Conservation (phyloP, 92 coral and sea anemone genomes). For the Hydrozoanthus gracilis region DNA sequence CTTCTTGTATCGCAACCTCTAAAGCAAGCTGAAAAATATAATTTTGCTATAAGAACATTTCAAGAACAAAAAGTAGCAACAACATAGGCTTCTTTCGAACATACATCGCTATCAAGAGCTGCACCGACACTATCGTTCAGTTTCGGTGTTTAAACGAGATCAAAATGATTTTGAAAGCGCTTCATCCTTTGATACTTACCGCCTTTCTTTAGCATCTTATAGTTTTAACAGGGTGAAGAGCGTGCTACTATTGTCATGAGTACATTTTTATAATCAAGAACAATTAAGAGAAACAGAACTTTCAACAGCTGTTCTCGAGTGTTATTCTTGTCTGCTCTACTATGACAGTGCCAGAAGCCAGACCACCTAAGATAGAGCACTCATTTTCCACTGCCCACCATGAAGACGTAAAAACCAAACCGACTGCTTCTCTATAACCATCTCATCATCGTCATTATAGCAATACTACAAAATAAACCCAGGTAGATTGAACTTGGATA, state of each 20-base stretch:
- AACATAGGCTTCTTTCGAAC: not conserved
- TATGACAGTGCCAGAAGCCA: no score
- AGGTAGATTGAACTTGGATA: no score
- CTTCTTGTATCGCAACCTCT: constrained; percentile 95
- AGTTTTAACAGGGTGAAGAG: not conserved
- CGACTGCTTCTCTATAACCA: not conserved
- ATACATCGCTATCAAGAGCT: not conserved
- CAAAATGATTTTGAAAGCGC: not conserved
- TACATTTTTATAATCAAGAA: no score
- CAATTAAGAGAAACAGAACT: no score
- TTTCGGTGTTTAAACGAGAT: no score
- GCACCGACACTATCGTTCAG: no score
- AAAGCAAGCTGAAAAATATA: constrained; percentile 67
- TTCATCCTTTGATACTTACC: not conserved
- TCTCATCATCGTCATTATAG: no score
- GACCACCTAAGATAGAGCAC: no score
- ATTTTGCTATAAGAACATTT: not conserved
- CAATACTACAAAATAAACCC: no score
- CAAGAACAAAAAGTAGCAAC: not conserved
- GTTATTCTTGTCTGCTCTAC: no score
- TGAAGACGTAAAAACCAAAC: not conserved
- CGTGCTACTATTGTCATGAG: no score
- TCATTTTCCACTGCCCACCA: not conserved
- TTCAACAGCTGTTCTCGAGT: no score
- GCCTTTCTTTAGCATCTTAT: not conserved